Evolutionary conservation across 2,113 vertebrate species (phyloP), one percentile per base, ranked within the genome.

Genomic region (Burhinus oedicnemus): DNA sequence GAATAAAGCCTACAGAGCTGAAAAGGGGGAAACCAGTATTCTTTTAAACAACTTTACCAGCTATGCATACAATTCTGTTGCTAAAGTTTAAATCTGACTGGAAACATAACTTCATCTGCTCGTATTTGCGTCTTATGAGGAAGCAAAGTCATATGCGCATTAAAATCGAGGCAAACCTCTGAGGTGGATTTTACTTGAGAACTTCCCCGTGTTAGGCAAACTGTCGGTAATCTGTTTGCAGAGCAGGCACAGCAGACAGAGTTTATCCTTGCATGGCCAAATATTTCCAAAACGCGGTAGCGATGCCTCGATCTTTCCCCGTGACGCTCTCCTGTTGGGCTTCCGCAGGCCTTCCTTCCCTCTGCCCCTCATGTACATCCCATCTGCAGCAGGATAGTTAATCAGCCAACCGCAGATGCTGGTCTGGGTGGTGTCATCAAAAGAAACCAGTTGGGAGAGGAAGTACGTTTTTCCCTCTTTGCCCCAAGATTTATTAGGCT

Each of bases 251-350:
- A 40, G 49, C 6, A 68, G 52, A 49, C 8, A 18, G 30, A 26
- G 36, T 45, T 68, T 36, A 45, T 57, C 64, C 42, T 57, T 51
- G 45, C 38, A 11, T 3, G 23, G 61, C 87, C 52, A 36, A 84
- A 8, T n/a, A 47, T 40, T 83, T 90, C 49, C 51, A 49, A 57
- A 83, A 40, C 0, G 2, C 3, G 3, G 25, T 6, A 38, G 30
- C 0, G 8, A 32, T 25, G 1, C 0, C 36, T 62, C 22, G 30
- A 26, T 34, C 12, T 65, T 51, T 29, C 47, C 20, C 13, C 21
- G 5, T 3, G n/a, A 21, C 52, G 26, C 25, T 80, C n/a, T 76
- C 21, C 32, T 45, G 18, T 1, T 36, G 45, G 19, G 55, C 27
- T 84, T 58, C 42, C 16, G 17, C 36, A 61, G 40, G 58, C 30